Percentiles rank a stretch among this genome's conserved stretches.
Conservation (phyloP, 2,888 invertebrate genomes). For the Mythimna albipuncta region DNA sequence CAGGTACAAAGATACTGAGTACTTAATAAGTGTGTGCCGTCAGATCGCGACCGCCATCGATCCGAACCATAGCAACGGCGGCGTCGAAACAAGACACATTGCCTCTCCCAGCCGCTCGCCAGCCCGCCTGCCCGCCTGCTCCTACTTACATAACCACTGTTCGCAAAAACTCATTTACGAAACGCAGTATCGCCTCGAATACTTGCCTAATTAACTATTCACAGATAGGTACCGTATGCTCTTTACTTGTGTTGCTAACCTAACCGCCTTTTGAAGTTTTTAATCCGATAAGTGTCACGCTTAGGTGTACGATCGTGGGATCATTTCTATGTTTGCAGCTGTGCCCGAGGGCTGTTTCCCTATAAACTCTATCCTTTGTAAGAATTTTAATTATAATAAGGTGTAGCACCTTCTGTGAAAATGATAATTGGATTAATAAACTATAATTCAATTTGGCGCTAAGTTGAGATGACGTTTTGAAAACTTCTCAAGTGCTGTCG, state of each 20-base stretch:
- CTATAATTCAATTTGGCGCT: background rate
- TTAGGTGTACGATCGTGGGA: slow-evolving; percentile 34
- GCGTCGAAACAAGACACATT: slow-evolving; percentile 58
- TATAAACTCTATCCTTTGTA: slow-evolving; percentile 8
- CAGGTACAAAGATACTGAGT: slow-evolving; percentile 55
- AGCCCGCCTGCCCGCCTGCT: slow-evolving; percentile 32
- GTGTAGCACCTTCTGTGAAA: background rate
- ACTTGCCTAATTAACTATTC: slow-evolving; percentile 72
- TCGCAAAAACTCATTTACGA: slow-evolving; percentile 72
- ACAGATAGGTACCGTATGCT: slow-evolving; percentile 63
- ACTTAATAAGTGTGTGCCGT: slow-evolving; percentile 61
- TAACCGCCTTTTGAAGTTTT: slow-evolving; percentile 35
- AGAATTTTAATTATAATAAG: too few relatives aligned
- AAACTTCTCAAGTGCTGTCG: background rate
- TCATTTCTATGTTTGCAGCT: slow-evolving; percentile 50
- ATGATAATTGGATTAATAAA: slow-evolving; percentile 16
- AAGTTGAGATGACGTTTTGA: slow-evolving; percentile 5
- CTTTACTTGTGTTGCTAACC: slow-evolving; percentile 24
- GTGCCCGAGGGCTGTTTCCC: slow-evolving; percentile 17
- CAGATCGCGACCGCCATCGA: slow-evolving; percentile 61
- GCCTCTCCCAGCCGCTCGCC: slow-evolving; percentile 40
- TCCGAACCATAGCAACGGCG: slow-evolving; percentile 60
- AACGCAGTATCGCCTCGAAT: slow-evolving; percentile 61
- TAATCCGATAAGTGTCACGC: slow-evolving; percentile 45
- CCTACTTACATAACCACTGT: slow-evolving; percentile 65